Conservation (phyloP, 2,888 invertebrate genomes). For the Balanococcus diminutus region DNA sequence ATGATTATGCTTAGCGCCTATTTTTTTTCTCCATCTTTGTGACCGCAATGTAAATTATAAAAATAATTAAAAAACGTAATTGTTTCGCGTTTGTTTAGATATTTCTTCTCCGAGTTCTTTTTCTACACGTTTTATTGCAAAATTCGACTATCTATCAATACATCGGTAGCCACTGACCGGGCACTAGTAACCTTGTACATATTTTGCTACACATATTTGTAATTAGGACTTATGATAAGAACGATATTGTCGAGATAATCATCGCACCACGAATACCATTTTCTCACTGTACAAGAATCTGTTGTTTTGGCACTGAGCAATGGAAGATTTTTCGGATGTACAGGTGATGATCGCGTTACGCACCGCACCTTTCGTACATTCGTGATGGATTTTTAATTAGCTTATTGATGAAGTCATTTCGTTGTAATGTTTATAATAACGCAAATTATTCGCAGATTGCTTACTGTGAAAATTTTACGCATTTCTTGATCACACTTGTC, state of each 20-base stretch:
- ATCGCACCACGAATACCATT: neutral
- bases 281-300: neutral
- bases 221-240: constrained; percentile 1
- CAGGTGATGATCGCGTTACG: neutral
- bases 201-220: neutral
- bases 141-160: constrained; percentile 25
- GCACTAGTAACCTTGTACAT: constrained; percentile 10
- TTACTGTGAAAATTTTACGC: too few relatives aligned
- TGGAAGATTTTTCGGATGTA: neutral
- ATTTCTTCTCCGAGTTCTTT: too few relatives aligned
- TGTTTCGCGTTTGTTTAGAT: constrained; percentile 26
- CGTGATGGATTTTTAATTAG: neutral
- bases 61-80: constrained; percentile 34
- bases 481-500: too few relatives aligned
- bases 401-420: neutral
- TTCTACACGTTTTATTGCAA: neutral
- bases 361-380: neutral
- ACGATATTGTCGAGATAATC: neutral
- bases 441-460: too few relatives aligned
- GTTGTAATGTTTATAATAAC: neutral
- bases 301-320: neutral
- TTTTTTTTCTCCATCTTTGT: neutral
- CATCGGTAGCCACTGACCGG: constrained; percentile 7
- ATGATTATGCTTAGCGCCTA: constrained; percentile 4
- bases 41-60: constrained; percentile 30